Evolutionary conservation across 1,140 invertebrate species (phyloP).

Genomic region (Microvelia longipes): DNA sequence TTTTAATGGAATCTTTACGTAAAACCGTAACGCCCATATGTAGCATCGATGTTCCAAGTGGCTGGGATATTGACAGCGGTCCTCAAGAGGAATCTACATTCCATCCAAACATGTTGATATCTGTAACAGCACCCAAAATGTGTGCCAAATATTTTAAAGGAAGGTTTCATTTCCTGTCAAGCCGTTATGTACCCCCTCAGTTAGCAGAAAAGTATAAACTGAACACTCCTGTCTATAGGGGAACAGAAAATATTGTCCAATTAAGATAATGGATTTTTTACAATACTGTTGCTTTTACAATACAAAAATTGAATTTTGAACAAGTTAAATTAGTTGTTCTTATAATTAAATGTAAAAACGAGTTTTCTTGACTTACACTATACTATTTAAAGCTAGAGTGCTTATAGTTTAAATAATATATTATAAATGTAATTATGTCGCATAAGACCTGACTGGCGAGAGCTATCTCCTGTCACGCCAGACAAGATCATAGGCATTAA

Average conservation of each 20-base stretch:
- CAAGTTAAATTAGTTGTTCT: no score
- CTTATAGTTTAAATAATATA: no score
- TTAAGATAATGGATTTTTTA: no score
- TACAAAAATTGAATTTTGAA: no score
- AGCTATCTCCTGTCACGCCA: no score
- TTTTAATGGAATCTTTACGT: conserved; percentile 53
- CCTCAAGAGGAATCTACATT: conserved; percentile 42
- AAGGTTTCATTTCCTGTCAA: conserved; percentile 76
- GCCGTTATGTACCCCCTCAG: conserved; percentile 75
- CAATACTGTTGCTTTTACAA: no score
- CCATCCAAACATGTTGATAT: conserved; percentile 76
- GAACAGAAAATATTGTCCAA: conserved; percentile 46
- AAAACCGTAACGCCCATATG: conserved; percentile 45
- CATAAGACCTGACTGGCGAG: no score
- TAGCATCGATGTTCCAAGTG: conserved; percentile 93
- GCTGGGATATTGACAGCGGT: conserved; percentile 89
- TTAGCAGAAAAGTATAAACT: conserved; percentile 67
- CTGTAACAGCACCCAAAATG: conserved; percentile 86
- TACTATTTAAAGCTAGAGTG: no score
- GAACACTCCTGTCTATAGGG: conserved; percentile 67
- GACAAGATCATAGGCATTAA: no score
- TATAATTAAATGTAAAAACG: no score
- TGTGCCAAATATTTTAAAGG: conserved; percentile 74
- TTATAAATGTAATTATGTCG: no score
- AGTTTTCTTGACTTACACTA: no score